Evolutionary conservation across 2,888 invertebrate genomes (phyloP).

Genomic region (Drosophila cognata): DNA sequence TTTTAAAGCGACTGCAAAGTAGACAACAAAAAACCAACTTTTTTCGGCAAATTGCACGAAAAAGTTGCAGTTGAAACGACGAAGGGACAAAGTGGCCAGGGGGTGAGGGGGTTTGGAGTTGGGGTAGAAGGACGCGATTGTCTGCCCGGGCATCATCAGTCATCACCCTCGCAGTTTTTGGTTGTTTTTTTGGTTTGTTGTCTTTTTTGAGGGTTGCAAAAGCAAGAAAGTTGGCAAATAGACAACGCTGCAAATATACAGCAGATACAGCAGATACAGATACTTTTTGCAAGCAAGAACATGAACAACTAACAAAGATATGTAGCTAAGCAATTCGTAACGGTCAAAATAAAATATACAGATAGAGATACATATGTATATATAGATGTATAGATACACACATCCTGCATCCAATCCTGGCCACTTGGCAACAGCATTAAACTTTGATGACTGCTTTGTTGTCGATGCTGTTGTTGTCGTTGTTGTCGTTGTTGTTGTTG

Average conservation of each 20-base stretch:
- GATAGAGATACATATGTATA: constrained; percentile 26
- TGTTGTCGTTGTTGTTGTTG: constrained; percentile 10
- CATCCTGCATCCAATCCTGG: constrained; percentile 15
- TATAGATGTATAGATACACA: constrained; percentile 9
- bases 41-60: constrained; percentile 52
- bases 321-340: constrained; percentile 71
- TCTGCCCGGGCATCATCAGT: constrained; percentile 75
- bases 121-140: constrained; percentile 31
- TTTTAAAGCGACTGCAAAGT: constrained; percentile 70
- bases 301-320: constrained; percentile 43
- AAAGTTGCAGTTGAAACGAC: constrained; percentile 43
- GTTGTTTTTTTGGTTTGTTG: constrained; percentile 1
- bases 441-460: constrained; percentile 60
- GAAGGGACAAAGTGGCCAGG: background rate
- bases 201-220: constrained; percentile 72
- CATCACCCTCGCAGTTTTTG: constrained; percentile 74
- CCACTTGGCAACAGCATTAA: constrained; percentile 68
- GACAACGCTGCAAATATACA: constrained; percentile 31
- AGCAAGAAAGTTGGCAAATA: constrained; percentile 54
- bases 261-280: constrained; percentile 33
- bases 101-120: background rate
- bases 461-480: background rate
- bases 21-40: constrained; percentile 56
- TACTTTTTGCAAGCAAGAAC: constrained; percentile 63
- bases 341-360: constrained; percentile 65